phyloP scores from a whole-genome alignment of 2,888 invertebrate genomes.

The Zygothrica quintamaculata region DNA sequence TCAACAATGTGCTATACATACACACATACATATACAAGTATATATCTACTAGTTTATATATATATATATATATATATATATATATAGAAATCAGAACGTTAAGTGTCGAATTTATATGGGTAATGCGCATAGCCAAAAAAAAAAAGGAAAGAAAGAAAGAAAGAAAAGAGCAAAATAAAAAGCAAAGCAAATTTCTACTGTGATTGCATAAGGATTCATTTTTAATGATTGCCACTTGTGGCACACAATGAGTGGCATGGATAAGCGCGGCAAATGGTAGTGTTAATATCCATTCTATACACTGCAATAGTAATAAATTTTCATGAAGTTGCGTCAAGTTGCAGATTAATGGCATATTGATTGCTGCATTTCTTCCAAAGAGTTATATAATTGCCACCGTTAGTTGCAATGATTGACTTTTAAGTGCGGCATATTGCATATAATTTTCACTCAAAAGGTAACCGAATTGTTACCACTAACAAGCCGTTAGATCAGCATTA shows the following conservation, averaged over 20 bases:
- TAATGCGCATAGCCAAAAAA: not conserved
- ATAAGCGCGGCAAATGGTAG: not conserved
- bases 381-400: conserved; percentile 25
- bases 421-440: too few species aligned
- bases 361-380: conserved; percentile 9
- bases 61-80: too few species aligned
- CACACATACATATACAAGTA: too few species aligned
- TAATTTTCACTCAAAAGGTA: too few species aligned
- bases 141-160: too few species aligned
- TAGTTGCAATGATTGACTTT: too few species aligned
- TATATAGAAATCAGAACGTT: conserved; percentile 13
- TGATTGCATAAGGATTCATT: conserved; percentile 51
- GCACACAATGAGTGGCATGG: conserved; percentile 16
- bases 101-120: conserved; percentile 47
- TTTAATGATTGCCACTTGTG: conserved; percentile 63
- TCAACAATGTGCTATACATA: conserved; percentile 18
- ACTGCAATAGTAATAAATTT: conserved; percentile 22
- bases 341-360: conserved; percentile 48
- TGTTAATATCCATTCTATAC: conserved; percentile 23
- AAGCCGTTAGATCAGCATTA: too few species aligned
- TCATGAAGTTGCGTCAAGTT: conserved; percentile 17
- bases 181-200: conserved; percentile 19
- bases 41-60: too few species aligned
- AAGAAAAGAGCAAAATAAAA: not conserved
- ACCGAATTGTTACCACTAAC: too few species aligned